A percentile compares a stretch with the other conserved stretches of the same genome.
Conservation (phyloP, 2,797 vertebrate genomes). For the Telmatherina bonti region DNA sequence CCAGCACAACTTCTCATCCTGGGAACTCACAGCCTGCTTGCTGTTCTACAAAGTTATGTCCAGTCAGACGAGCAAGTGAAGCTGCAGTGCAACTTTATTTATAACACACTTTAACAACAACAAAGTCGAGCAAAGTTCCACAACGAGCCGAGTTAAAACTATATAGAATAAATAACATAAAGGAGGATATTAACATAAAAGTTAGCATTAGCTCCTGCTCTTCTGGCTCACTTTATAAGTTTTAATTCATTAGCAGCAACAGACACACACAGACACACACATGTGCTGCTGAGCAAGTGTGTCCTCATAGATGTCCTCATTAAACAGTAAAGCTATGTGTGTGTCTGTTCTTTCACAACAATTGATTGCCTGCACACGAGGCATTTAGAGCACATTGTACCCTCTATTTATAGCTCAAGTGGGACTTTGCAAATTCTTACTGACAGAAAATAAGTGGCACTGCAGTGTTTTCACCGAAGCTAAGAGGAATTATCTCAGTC, state of each 20-base stretch:
- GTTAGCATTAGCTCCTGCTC: not conserved
- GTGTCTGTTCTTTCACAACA: not conserved
- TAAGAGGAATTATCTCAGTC: not conserved
- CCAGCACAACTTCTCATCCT: not conserved
- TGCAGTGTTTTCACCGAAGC: not conserved
- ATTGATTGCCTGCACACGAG: not conserved
- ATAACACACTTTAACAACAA: no score
- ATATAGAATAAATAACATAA: no score
- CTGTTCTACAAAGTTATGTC: not conserved
- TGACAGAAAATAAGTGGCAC: not conserved
- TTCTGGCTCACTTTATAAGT: not conserved
- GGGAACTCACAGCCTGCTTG: no score
- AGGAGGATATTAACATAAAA: no score
- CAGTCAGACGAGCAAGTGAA: not conserved
- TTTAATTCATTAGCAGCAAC: not conserved
- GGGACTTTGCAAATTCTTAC: not conserved
- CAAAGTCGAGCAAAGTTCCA: no score
- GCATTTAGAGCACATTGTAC: not conserved
- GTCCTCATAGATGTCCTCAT: constrained; percentile 1
- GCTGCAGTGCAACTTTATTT: no score
- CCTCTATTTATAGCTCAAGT: not conserved
- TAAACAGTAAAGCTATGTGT: not conserved
- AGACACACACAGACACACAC: no score
- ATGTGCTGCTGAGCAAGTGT: not conserved
- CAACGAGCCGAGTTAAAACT: no score